Evolutionary conservation across 2,888 invertebrate species (phyloP).

Genomic region (Platycheirus rosarum): DNA sequence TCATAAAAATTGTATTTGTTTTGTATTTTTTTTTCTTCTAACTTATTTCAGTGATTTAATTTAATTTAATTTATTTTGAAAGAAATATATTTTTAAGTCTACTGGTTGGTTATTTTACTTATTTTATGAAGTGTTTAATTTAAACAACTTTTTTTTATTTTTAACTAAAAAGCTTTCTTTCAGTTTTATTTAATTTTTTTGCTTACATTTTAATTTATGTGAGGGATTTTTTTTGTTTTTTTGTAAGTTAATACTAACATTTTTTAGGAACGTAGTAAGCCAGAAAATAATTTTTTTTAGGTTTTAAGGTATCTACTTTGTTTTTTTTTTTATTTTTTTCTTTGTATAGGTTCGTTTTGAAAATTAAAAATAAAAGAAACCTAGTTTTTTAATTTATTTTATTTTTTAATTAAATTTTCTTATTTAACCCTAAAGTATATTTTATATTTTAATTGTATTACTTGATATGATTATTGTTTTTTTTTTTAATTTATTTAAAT

Average conservation of each 20-base stretch:
- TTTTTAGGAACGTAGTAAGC: constrained; percentile 70
- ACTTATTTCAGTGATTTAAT: constrained; percentile 54
- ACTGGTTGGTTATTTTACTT: constrained; percentile 35
- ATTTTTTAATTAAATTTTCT: constrained; percentile 42
- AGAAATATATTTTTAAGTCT: constrained; percentile 25
- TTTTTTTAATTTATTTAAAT: constrained; percentile 15
- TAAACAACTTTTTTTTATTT: constrained; percentile 34
- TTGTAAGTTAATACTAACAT: constrained; percentile 46
- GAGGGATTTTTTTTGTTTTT: constrained; percentile 43
- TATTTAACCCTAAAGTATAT: constrained; percentile 39
- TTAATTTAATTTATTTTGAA: constrained; percentile 37
- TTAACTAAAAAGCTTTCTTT: constrained; percentile 14
- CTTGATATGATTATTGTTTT: constrained; percentile 62
- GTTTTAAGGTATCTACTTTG: neutral
- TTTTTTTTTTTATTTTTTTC: neutral
- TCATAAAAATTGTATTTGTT: constrained; percentile 48
- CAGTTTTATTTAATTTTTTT: neutral
- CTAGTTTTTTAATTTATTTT: constrained; percentile 32
- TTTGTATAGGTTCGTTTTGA: constrained; percentile 11
- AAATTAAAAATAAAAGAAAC: constrained; percentile 58
- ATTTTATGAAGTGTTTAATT: constrained; percentile 16
- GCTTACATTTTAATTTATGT: constrained; percentile 10
- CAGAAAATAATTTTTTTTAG: constrained; percentile 29
- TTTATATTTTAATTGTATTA: constrained; percentile 49
- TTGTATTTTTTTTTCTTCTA: constrained; percentile 18